phyloP scores from a whole-genome alignment of 2,888 invertebrate species.

The Nudaria mundana region DNA sequence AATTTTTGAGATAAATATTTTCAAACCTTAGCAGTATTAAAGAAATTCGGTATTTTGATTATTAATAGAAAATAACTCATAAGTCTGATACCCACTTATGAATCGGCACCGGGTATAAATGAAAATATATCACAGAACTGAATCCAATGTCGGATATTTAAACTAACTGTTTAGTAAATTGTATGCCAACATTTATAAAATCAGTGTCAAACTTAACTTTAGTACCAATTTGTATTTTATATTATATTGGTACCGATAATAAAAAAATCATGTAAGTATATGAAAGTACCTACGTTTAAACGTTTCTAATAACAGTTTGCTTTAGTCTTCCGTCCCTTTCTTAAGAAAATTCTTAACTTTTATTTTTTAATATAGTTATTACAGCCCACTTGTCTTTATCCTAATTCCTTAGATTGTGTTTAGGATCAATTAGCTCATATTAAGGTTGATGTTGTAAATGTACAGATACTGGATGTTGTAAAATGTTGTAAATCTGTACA shows the following conservation, averaged over 20 bases:
- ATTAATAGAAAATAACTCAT: constrained; percentile 53
- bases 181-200: constrained; percentile 52
- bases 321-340: constrained; percentile 78
- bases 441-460: constrained; percentile 45
- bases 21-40: constrained; percentile 73
- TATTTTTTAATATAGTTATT: constrained; percentile 33
- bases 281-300: constrained; percentile 50
- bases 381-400: constrained; percentile 31
- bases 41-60: constrained; percentile 69
- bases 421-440: constrained; percentile 46
- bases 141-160: constrained; percentile 45
- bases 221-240: no score
- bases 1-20: constrained; percentile 77
- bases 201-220: constrained; percentile 75
- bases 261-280: no score
- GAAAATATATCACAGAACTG: constrained; percentile 45
- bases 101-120: constrained; percentile 34
- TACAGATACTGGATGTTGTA: constrained; percentile 43
- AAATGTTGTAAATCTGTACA: constrained; percentile 67
- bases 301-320: constrained; percentile 58
- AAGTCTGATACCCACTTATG: constrained; percentile 66
- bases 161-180: constrained; percentile 49
- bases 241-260: constrained; percentile 71
- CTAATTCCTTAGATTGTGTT: constrained; percentile 39
- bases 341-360: constrained; percentile 46